phyloP scores from a whole-genome alignment of 1,140 invertebrate species.

The Bombus soroeensis region DNA sequence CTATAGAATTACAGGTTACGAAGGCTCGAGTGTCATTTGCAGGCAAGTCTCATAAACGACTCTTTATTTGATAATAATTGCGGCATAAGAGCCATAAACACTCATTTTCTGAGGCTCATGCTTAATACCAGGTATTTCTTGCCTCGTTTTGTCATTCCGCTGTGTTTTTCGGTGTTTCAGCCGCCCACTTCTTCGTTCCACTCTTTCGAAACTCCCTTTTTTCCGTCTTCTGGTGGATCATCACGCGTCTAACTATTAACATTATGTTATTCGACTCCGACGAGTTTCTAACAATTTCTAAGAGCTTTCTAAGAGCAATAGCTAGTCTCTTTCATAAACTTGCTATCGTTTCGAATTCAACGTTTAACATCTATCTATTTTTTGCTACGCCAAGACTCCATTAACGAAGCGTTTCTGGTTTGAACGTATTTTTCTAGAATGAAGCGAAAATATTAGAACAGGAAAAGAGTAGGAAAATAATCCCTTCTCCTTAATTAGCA shows the following conservation, averaged over 20 bases:
- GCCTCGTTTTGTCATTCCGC: conserved; percentile 64
- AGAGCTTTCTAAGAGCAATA: neutral
- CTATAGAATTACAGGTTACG: conserved; percentile 68
- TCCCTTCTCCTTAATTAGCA: accelerated
- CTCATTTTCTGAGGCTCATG: conserved; percentile 64
- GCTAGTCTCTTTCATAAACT: neutral
- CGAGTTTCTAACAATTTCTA: conserved; percentile 10
- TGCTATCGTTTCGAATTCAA: neutral
- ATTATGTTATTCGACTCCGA: neutral
- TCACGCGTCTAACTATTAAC: conserved; percentile 15
- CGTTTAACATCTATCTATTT: neutral
- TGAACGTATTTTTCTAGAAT: too few relatives aligned
- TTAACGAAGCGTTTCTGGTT: neutral
- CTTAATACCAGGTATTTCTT: conserved; percentile 69
- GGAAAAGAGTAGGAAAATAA: neutral
- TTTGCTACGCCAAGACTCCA: neutral
- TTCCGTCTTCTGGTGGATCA: neutral
- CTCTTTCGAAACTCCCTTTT: conserved; percentile 31
- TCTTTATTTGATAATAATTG: conserved; percentile 82
- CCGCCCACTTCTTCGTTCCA: conserved; percentile 19
- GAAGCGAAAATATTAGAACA: neutral
- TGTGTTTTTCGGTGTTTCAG: conserved; percentile 27
- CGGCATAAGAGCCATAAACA: conserved; percentile 70
- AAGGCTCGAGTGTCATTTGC: conserved; percentile 72
- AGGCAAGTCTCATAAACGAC: conserved; percentile 68